phyloP scores from a whole-genome alignment of 2,113 vertebrate species.

The Craseonycteris thonglongyai region DNA sequence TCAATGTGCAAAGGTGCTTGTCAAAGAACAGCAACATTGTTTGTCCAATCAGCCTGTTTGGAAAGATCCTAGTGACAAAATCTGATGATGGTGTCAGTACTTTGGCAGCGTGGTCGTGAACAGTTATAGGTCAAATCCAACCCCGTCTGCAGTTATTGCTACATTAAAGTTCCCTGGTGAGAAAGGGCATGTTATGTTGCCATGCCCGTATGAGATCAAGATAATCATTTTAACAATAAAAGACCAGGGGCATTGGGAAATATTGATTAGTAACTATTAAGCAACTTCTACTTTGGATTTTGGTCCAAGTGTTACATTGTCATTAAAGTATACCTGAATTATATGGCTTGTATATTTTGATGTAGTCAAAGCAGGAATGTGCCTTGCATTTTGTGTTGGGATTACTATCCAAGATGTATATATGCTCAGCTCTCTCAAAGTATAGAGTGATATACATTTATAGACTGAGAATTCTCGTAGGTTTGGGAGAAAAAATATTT shows the following conservation, averaged over 20 bases:
- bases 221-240: slow-evolving; percentile 46
- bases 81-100: neutral
- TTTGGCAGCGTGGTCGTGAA: neutral
- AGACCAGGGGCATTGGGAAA: slow-evolving; percentile 35
- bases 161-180: neutral
- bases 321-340: neutral
- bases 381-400: neutral
- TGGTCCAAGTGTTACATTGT: neutral
- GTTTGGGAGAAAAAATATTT: neutral
- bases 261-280: slow-evolving; percentile 41
- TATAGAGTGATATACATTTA: neutral
- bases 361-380: neutral
- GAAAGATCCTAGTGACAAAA: slow-evolving; percentile 3
- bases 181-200: neutral
- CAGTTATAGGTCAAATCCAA: slow-evolving; percentile 20
- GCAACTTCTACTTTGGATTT: slow-evolving; percentile 34
- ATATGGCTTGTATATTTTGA: neutral
- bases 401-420: neutral
- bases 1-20: neutral
- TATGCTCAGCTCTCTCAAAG: neutral
- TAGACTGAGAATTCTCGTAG: neutral
- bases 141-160: neutral
- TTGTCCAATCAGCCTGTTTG: neutral
- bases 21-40: neutral
- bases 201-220: slow-evolving; percentile 31